These are phyloP conservation scores for Leptogaster cylindrica DNA, from an alignment of 2,888 invertebrate species.

Conservation along the genomic window DNA sequence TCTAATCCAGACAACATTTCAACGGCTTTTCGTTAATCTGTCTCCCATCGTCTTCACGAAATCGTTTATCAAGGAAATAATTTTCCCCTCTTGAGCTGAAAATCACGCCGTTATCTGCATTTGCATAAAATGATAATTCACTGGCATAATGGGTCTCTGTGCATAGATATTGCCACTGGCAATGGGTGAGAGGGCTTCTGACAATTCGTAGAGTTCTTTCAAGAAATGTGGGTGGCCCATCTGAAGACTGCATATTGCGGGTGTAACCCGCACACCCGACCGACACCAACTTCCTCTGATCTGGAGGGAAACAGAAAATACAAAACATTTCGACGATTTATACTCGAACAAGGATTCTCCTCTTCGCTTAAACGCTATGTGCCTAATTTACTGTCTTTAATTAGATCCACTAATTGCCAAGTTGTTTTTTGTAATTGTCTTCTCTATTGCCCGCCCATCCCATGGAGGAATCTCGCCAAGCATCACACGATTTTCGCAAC, in stretches of 20 bases:
- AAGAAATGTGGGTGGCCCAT: slow-evolving; percentile 24
- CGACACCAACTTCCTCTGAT: slow-evolving; percentile 40
- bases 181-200: background rate
- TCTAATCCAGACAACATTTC: slow-evolving; percentile 40
- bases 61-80: slow-evolving; percentile 41
- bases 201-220: slow-evolving; percentile 24
- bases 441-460: slow-evolving; percentile 38
- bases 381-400: slow-evolving; percentile 54
- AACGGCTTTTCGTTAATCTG: slow-evolving; percentile 39
- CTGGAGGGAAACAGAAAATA: slow-evolving; percentile 43
- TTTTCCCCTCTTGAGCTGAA: slow-evolving; percentile 40
- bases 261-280: slow-evolving; percentile 31
- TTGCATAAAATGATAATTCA: slow-evolving; percentile 53
- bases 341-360: slow-evolving; percentile 42
- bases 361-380: slow-evolving; percentile 47
- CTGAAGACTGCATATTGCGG: slow-evolving; percentile 15
- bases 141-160: slow-evolving; percentile 47
- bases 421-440: slow-evolving; percentile 50
- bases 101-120: slow-evolving; percentile 51
- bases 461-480: background rate
- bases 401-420: slow-evolving; percentile 54
- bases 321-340: slow-evolving; percentile 47
- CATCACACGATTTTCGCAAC: slow-evolving; percentile 7
- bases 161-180: slow-evolving; percentile 42
- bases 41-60: slow-evolving; percentile 37